Evolutionary conservation across 1,140 invertebrate genomes (phyloP).

Genomic region (Orius insidiosus): DNA sequence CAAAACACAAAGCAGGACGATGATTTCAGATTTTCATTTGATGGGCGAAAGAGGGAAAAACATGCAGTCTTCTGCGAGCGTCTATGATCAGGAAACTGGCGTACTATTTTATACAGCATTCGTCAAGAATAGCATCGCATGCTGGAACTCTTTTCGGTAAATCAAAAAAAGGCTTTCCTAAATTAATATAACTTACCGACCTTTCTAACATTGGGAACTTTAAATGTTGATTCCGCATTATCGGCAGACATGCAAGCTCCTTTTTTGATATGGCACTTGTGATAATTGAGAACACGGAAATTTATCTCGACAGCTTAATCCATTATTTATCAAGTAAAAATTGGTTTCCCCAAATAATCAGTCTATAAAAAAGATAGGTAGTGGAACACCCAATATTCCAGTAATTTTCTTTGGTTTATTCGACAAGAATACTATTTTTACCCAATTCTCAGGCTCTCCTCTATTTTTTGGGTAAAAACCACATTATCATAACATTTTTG

Average conservation of each 20-base stretch:
- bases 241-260: not conserved
- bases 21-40: conserved; percentile 37
- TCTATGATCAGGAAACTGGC: conserved; percentile 47
- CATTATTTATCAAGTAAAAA: too few species aligned
- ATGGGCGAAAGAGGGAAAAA: conserved; percentile 49
- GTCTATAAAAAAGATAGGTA: too few species aligned
- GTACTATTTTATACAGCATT: conserved; percentile 56
- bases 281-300: too few species aligned
- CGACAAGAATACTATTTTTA: too few species aligned
- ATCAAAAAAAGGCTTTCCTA: not conserved
- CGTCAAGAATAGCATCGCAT: conserved; percentile 54
- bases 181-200: not conserved
- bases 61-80: conserved; percentile 51
- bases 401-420: too few species aligned
- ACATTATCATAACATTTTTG: too few species aligned
- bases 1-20: conserved; percentile 37
- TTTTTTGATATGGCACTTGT: not conserved
- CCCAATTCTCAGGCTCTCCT: too few species aligned
- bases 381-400: too few species aligned
- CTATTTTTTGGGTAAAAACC: too few species aligned
- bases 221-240: not conserved
- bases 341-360: too few species aligned
- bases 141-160: conserved; percentile 46
- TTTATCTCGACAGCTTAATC: too few species aligned
- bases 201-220: too few species aligned